These are phyloP conservation scores for Scotopteryx bipunctaria DNA, from an alignment of 2,888 invertebrate species.

Conservation along the genomic window DNA sequence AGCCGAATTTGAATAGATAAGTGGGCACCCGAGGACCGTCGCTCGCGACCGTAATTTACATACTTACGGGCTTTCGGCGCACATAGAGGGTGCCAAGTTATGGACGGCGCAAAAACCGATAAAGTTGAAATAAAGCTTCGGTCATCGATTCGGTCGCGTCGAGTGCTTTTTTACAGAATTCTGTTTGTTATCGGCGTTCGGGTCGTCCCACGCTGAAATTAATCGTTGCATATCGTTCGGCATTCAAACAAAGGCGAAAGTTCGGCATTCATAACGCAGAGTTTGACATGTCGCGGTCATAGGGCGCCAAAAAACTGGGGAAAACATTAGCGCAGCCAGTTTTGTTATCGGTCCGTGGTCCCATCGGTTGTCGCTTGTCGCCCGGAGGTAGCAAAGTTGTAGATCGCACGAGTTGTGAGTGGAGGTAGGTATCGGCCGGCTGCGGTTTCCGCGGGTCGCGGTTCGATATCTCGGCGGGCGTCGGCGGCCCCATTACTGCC, in stretches of 20 bases:
- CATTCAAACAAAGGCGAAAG: conserved; percentile 26
- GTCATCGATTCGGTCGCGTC: conserved; percentile 74
- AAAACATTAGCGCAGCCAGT: conserved; percentile 40
- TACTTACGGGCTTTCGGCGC: conserved; percentile 81
- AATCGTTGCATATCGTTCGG: conserved; percentile 52
- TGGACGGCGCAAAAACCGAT: conserved; percentile 78
- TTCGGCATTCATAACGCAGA: conserved; percentile 26
- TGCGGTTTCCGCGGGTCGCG: conserved; percentile 60
- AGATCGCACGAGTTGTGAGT: conserved; percentile 33
- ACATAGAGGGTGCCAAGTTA: conserved; percentile 77
- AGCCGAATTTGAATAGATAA: conserved; percentile 84
- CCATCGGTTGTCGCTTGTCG: conserved; percentile 52
- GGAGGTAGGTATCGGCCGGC: conserved; percentile 47
- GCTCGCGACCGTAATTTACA: conserved; percentile 83
- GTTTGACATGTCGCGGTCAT: conserved; percentile 34
- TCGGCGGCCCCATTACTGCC: conserved; percentile 35
- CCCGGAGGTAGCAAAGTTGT: conserved; percentile 54
- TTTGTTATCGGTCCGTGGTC: conserved; percentile 44
- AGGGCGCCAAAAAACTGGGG: conserved; percentile 26
- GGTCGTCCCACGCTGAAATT: conserved; percentile 50
- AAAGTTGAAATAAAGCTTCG: conserved; percentile 80
- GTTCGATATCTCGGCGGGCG: conserved; percentile 51
- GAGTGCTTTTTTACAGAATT: conserved; percentile 71
- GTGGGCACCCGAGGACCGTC: conserved; percentile 79
- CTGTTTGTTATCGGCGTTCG: conserved; percentile 68